phyloP scores from a whole-genome alignment of 2,797 vertebrate species.

The Meda fulgida region DNA sequence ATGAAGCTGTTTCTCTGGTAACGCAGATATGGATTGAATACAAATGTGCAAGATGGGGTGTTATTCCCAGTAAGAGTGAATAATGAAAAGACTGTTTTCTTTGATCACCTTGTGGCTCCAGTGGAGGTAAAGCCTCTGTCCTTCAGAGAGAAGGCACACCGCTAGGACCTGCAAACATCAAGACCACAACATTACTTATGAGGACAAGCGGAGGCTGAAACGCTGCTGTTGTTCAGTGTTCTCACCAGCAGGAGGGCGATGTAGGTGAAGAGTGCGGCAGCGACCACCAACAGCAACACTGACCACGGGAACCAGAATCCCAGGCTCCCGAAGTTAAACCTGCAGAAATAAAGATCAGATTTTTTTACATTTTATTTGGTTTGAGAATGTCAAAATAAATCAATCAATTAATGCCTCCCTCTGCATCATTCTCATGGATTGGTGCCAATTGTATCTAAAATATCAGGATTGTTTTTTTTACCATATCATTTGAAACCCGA shows the following conservation, averaged over 20 bases:
- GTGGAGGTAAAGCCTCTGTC: conserved; percentile 87
- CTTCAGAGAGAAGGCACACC: conserved; percentile 86
- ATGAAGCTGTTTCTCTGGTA: background rate
- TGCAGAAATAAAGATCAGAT: conserved; percentile 63
- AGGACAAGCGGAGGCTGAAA: too few relatives aligned
- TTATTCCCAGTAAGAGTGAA: background rate
- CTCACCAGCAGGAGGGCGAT: conserved; percentile 86
- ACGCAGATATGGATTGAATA: background rate
- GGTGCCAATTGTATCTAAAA: background rate
- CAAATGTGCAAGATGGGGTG: background rate
- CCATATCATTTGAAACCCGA: background rate
- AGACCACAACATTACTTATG: background rate
- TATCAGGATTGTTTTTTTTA: background rate
- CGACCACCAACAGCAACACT: conserved; percentile 80
- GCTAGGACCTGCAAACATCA: conserved; percentile 81
- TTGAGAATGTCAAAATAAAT: background rate
- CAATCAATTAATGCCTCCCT: background rate
- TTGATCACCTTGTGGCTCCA: conserved; percentile 90
- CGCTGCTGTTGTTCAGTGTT: background rate
- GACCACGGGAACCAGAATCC: conserved; percentile 93
- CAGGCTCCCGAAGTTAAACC: conserved; percentile 83
- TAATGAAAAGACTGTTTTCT: background rate
- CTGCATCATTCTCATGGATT: too few relatives aligned
- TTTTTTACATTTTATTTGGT: background rate
- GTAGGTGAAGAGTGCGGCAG: conserved; percentile 80